Evolutionary conservation across 1,140 invertebrate genomes (phyloP), one percentile per base, ranked within the genome.

Genomic region (Drosophila mayri): DNA sequence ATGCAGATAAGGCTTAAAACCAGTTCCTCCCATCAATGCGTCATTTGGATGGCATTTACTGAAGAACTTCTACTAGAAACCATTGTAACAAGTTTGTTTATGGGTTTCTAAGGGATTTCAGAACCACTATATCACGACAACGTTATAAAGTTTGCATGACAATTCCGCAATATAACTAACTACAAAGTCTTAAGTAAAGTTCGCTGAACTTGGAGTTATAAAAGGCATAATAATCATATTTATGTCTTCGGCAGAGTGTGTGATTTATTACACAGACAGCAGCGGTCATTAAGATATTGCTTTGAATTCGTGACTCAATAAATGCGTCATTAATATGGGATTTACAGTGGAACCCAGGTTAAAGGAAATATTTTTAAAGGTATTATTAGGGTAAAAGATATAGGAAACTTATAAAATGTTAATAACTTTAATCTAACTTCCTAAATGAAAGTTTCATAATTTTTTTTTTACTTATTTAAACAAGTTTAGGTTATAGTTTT

Each of bases 41-140:
- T 81, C 76, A 83, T 66, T 84, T 70, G 38, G 30, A 46, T 66
- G 57, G 38, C 30, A 61, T 37, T 22, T 46, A 22, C 37, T 30
- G 49, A 22, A 2, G 12, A 57, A 40, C 7, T 40, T 63, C 35
- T 22, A 22, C 0, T 38, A 30, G 16, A 37, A 32, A 37, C 7
- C 22, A 37, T n/a, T 37, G 9, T 22, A 25, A 37, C 0, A 25
- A 38, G 20, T n/a, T 25, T 55, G 20, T 16, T 54, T 25, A 25
- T 38, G 20, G 9, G 4, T 38, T 38, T 38, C 14, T 38, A 38
- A n/a, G 35, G 16, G 28, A 20, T n/a, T 30, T 11, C 9, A 25
- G 20, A 37, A 22, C 9, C 9, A 11, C 18, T 22, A 22, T 37
- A 54, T 22, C 9, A 25, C 14, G 5, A 4, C 4, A n/a, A 12